Evolutionary conservation across 2,888 invertebrate species (phyloP).

Genomic region (Xestia sexstrigata): DNA sequence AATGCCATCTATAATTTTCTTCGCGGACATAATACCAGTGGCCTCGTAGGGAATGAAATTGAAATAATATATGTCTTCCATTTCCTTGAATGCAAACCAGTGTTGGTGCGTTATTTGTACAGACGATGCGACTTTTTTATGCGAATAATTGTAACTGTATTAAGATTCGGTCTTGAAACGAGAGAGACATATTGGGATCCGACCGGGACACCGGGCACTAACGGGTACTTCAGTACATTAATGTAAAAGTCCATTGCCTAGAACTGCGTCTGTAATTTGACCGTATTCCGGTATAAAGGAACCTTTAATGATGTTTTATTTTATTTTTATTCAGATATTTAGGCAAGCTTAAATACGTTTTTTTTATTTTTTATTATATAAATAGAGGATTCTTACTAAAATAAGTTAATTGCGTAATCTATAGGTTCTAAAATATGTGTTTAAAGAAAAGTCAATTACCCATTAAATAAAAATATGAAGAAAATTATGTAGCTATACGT

Average conservation of each 20-base stretch:
- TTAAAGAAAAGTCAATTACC: constrained; percentile 1
- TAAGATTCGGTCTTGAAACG: not conserved
- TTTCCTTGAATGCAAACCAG: constrained; percentile 64
- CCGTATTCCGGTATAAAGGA: not conserved
- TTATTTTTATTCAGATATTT: not conserved
- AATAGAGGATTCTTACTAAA: not conserved
- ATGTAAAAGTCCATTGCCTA: not conserved
- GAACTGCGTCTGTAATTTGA: not conserved
- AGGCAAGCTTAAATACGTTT: not conserved
- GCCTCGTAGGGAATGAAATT: constrained; percentile 59
- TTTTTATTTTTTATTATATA: not conserved
- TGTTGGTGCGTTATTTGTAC: constrained; percentile 34
- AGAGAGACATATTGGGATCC: not conserved
- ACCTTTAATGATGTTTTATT: not conserved
- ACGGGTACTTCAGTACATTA: not conserved
- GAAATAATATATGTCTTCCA: constrained; percentile 62
- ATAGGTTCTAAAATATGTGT: not conserved
- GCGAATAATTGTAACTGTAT: constrained; percentile 2
- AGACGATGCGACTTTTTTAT: constrained; percentile 41
- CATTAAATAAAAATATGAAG: constrained; percentile 1
- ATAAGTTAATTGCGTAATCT: not conserved
- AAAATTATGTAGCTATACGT: not conserved
- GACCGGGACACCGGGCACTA: not conserved
- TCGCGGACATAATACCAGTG: constrained; percentile 45
- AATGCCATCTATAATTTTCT: constrained; percentile 56